These are phyloP conservation scores for Oreochromis niloticus DNA, from an alignment of 2,113 vertebrate species.

Conservation along the genomic window DNA sequence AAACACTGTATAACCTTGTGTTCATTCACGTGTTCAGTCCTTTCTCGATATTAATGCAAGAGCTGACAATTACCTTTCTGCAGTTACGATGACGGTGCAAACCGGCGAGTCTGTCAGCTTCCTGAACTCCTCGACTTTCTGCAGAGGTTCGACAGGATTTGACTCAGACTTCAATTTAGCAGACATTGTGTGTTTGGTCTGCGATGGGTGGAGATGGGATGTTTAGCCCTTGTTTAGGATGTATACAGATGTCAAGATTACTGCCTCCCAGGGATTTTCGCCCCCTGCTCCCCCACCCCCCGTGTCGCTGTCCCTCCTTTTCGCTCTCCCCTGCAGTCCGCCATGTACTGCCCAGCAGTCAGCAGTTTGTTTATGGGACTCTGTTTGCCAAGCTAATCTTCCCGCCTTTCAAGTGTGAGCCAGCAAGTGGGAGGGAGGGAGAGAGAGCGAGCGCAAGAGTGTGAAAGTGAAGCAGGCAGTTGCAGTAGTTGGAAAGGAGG, in stretches of 20 bases:
- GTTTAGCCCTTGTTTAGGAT: conserved; percentile 22
- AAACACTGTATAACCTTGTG: neutral
- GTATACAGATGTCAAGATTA: conserved; percentile 49
- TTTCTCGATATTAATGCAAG: neutral
- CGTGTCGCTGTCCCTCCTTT: neutral
- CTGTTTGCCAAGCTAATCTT: conserved; percentile 75
- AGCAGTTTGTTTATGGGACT: conserved; percentile 71
- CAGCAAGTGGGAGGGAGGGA: conserved; percentile 30
- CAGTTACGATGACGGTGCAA: neutral
- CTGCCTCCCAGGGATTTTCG: neutral
- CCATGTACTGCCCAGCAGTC: conserved; percentile 56
- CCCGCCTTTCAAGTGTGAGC: conserved; percentile 68
- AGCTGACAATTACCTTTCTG: neutral
- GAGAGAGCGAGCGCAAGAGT: conserved; percentile 1
- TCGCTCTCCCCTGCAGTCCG: conserved; percentile 52
- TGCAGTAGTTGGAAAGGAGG: conserved; percentile 46
- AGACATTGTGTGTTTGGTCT: neutral
- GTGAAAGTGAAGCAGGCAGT: conserved; percentile 56
- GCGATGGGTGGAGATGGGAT: conserved; percentile 6
- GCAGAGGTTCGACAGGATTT: neutral
- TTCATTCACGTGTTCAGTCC: neutral
- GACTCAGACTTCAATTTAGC: neutral
- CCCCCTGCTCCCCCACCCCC: neutral
- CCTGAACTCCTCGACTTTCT: neutral
- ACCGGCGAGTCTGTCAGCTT: neutral